Evolutionary conservation across 2,113 vertebrate genomes (phyloP).

Genomic region (Tylochromis polylepis): DNA sequence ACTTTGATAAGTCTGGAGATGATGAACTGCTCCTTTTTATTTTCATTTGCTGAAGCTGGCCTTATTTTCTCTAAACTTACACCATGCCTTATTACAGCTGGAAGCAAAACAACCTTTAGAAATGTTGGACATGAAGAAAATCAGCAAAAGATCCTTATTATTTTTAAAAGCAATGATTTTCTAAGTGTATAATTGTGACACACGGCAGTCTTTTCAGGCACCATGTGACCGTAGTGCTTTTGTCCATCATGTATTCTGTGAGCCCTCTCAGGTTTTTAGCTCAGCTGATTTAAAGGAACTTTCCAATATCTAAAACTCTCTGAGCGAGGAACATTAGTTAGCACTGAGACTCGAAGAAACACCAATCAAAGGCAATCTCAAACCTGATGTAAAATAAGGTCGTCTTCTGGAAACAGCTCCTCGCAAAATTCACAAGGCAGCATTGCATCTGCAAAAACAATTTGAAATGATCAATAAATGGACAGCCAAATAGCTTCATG

Average conservation of each 20-base stretch:
- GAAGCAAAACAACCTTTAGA: not conserved
- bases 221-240: not conserved
- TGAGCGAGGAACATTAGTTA: not conserved
- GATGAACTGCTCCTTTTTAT: not conserved
- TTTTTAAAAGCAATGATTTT: not conserved
- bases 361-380: not conserved
- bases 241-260: not conserved
- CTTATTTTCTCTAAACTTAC: not conserved
- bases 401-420: constrained; percentile 89
- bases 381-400: constrained; percentile 96
- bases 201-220: not conserved
- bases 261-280: not conserved
- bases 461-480: not conserved
- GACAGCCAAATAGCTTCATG: not conserved
- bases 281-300: not conserved
- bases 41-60: not conserved
- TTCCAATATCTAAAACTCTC: not conserved
- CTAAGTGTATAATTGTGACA: not conserved
- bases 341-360: not conserved
- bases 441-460: constrained; percentile 68
- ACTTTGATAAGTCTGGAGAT: not conserved
- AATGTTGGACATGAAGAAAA: not conserved
- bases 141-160: not conserved
- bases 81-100: not conserved
- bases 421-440: constrained; percentile 97